Percentiles rank a stretch among this genome's conserved stretches.
These are phyloP conservation scores for Phoxinus dragarum DNA, from an alignment of 2,797 vertebrate genomes.

Conservation along the genomic window DNA sequence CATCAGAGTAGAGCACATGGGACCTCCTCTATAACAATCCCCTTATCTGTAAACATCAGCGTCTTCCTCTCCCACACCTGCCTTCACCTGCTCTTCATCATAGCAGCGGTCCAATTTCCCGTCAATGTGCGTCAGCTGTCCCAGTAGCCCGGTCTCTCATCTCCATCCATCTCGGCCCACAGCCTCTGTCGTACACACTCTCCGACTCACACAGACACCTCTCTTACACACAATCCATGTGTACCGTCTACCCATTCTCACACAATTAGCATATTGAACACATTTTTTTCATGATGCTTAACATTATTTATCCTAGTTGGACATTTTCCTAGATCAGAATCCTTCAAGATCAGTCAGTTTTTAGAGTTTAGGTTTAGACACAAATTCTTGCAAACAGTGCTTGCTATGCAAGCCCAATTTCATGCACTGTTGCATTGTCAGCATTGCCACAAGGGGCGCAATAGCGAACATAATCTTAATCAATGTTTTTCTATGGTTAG, in stretches of 20 bases:
- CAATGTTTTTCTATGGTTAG: background rate
- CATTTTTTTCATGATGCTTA: background rate
- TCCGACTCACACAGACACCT: background rate
- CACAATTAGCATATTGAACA: constrained; percentile 15
- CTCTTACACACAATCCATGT: background rate
- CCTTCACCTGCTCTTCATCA: constrained; percentile 31
- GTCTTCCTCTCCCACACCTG: constrained; percentile 25
- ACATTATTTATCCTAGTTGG: constrained; percentile 15
- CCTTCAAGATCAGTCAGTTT: constrained; percentile 12
- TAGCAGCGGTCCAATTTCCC: constrained; percentile 17
- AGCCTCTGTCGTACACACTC: background rate
- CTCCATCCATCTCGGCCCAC: constrained; percentile 27
- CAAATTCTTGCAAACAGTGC: background rate
- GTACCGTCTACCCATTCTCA: background rate
- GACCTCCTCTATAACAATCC: constrained; percentile 22
- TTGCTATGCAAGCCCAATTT: constrained; percentile 20
- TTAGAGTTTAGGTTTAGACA: constrained; percentile 1
- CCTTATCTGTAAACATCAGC: constrained; percentile 40
- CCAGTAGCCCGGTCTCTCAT: constrained; percentile 4
- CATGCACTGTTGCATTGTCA: constrained; percentile 23
- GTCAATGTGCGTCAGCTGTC: constrained; percentile 23
- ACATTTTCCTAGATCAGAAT: constrained; percentile 12
- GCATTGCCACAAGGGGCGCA: background rate
- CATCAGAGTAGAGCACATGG: constrained; percentile 29
- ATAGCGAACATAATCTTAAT: background rate